Percentiles rank a stretch among this genome's conserved stretches.
phyloP scores from a whole-genome alignment of 2,888 invertebrate species.

The Resseliella maxima region DNA sequence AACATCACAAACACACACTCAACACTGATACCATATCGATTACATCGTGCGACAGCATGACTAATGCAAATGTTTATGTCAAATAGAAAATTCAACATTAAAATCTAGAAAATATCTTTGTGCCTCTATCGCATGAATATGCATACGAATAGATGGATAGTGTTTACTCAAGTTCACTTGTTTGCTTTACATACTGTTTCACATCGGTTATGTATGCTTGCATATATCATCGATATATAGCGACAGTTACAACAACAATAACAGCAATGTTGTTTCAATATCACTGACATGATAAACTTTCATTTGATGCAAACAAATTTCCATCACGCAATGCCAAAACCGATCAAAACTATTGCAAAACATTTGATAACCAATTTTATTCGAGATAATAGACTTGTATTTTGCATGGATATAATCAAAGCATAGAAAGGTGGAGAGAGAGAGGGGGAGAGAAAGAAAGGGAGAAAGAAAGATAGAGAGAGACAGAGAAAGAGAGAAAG shows the following conservation, averaged over 20 bases:
- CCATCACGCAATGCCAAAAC: constrained; percentile 27
- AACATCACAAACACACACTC: not conserved
- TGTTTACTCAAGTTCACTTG: constrained; percentile 17
- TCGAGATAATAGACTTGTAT: not conserved
- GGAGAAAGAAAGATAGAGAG: not conserved
- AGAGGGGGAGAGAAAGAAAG: too few relatives aligned
- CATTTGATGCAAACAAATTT: not conserved
- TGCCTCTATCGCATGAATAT: too few relatives aligned
- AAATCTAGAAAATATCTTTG: not conserved
- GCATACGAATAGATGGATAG: not conserved
- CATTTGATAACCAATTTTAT: not conserved
- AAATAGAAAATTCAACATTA: not conserved
- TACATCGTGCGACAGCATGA: not conserved
- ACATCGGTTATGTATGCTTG: not conserved
- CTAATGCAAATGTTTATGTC: constrained; percentile 12
- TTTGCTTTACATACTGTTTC: not conserved
- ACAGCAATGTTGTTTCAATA: not conserved
- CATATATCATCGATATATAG: not conserved
- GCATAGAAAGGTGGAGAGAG: too few relatives aligned
- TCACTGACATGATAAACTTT: not conserved
- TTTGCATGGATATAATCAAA: not conserved
- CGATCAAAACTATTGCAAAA: constrained; percentile 20
- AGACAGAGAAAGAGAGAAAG: too few relatives aligned
- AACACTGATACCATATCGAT: not conserved
- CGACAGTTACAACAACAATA: not conserved